A percentile compares a stretch with the other conserved stretches of the same genome.
Conservation (phyloP, 2,888 invertebrate species). For the Rhamnusium bicolor region DNA sequence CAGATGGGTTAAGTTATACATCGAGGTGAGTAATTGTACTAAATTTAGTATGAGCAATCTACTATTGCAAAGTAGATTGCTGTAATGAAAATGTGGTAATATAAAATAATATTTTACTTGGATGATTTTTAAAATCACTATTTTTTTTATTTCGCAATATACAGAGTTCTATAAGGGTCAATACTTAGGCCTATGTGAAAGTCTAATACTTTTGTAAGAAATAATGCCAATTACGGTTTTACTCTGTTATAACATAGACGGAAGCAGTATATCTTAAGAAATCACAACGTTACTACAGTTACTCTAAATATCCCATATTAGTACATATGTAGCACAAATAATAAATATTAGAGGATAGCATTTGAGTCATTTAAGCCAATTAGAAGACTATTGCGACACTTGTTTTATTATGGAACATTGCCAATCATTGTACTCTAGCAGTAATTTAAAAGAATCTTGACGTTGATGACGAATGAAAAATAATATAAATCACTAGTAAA, state of each 20-base stretch:
- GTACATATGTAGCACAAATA: not conserved
- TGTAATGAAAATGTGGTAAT: not conserved
- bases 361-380: slow-evolving; percentile 10
- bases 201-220: not conserved
- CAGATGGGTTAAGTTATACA: slow-evolving; percentile 23
- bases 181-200: not conserved
- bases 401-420: slow-evolving; percentile 1
- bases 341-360: not conserved
- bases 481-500: not conserved
- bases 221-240: not conserved
- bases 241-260: not conserved
- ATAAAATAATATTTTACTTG: not conserved
- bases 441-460: slow-evolving; percentile 2
- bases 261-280: not conserved
- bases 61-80: not conserved
- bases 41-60: not conserved
- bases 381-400: slow-evolving; percentile 12
- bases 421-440: not conserved
- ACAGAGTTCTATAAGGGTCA: not conserved
- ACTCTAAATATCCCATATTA: not conserved
- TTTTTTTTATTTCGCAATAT: no score
- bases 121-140: no score
- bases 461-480: not conserved
- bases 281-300: not conserved
- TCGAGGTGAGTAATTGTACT: slow-evolving; percentile 4